These are phyloP conservation scores for Tribolium madens DNA, from an alignment of 1,140 invertebrate genomes.

Conservation along the genomic window DNA sequence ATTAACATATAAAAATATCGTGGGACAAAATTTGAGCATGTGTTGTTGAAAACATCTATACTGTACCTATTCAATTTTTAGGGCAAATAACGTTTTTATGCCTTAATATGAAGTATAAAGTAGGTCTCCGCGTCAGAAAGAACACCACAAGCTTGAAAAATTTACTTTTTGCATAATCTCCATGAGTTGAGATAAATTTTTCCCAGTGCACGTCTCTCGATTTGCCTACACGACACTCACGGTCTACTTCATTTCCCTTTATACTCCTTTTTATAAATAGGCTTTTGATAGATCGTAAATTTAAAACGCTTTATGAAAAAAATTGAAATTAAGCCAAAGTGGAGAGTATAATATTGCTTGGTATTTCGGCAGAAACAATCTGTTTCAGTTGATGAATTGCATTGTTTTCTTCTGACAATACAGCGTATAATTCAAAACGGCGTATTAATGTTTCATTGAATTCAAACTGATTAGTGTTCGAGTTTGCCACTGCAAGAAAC, in stretches of 20 bases:
- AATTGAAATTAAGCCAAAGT: slow-evolving; percentile 2
- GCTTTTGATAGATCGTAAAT: slow-evolving; percentile 34
- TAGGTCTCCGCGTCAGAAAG: not conserved
- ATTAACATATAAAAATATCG: not conserved
- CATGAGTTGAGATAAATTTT: slow-evolving; percentile 20
- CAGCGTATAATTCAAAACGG: not conserved
- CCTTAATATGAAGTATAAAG: slow-evolving; percentile 21
- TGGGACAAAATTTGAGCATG: not conserved
- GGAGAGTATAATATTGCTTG: not conserved
- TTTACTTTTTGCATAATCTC: slow-evolving; percentile 35
- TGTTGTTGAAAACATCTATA: not conserved
- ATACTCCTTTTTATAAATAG: slow-evolving; percentile 31
- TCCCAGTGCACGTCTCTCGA: slow-evolving; percentile 30
- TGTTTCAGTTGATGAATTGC: not conserved
- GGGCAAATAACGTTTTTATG: slow-evolving; percentile 10
- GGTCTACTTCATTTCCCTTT: slow-evolving; percentile 29
- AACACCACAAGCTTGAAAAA: slow-evolving; percentile 28
- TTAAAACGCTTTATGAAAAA: slow-evolving; percentile 4
- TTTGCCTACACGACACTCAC: slow-evolving; percentile 26
- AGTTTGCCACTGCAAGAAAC: slow-evolving; percentile 18
- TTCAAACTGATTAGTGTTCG: slow-evolving; percentile 3
- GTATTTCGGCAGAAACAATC: not conserved
- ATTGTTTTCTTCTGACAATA: slow-evolving; percentile 9
- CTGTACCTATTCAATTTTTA: slow-evolving; percentile 21
- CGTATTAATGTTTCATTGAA: slow-evolving; percentile 15